phyloP scores from a whole-genome alignment of 2,888 invertebrate species.

The Pristionchus entomophagus region DNA sequence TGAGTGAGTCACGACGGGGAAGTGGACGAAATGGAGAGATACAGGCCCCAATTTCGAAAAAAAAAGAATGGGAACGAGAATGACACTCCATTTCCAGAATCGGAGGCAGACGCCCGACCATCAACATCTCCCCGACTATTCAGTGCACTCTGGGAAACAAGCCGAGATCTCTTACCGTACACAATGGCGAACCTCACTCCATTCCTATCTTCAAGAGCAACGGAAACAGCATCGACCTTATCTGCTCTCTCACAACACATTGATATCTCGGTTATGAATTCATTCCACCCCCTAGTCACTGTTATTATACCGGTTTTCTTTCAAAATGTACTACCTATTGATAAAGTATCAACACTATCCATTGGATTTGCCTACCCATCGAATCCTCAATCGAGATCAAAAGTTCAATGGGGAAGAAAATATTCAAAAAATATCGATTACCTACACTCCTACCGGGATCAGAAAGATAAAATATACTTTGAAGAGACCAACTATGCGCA shows the following conservation, averaged over 20 bases:
- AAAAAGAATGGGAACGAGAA: too few species aligned
- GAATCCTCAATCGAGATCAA: too few species aligned
- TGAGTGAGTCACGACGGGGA: constrained; percentile 71
- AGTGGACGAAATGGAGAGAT: too few species aligned
- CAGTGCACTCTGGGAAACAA: constrained; percentile 77
- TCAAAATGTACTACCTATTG: background rate
- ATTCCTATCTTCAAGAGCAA: constrained; percentile 68
- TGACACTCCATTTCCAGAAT: constrained; percentile 51
- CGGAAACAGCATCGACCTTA: constrained; percentile 67
- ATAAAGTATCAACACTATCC: too few species aligned
- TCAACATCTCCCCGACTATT: constrained; percentile 75
- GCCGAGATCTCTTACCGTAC: constrained; percentile 70
- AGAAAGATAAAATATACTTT: too few species aligned
- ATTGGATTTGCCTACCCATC: too few species aligned
- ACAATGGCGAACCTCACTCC: constrained; percentile 58
- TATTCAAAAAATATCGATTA: too few species aligned
- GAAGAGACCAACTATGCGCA: too few species aligned
- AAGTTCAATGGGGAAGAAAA: too few species aligned
- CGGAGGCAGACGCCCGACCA: constrained; percentile 66
- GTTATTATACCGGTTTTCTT: constrained; percentile 3
- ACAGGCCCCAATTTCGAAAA: too few species aligned
- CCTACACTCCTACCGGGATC: too few species aligned
- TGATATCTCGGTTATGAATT: constrained; percentile 37
- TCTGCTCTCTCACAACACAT: constrained; percentile 53
- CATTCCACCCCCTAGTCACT: constrained; percentile 36